These are phyloP conservation scores for Scyliorhinus canicula DNA, from an alignment of 2,797 vertebrate genomes.

Conservation along the genomic window DNA sequence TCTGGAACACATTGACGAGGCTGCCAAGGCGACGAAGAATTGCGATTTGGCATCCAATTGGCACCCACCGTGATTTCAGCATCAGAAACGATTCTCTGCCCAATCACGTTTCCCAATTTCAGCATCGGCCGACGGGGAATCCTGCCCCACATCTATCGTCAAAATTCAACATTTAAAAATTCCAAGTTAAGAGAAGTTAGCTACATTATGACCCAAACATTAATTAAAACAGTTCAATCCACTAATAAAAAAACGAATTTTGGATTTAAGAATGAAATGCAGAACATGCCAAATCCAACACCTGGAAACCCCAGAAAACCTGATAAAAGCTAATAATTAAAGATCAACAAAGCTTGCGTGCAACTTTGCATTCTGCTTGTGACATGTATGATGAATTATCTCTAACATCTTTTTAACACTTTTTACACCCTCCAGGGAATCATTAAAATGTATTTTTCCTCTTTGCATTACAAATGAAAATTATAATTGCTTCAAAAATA, in stretches of 20 bases:
- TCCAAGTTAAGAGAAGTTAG: background rate
- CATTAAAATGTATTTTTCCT: background rate
- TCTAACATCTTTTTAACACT: background rate
- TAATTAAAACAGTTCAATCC: background rate
- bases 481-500: background rate
- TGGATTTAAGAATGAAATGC: background rate
- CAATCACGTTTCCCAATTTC: no score
- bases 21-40: no score
- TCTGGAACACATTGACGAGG: no score
- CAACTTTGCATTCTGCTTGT: background rate
- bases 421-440: background rate
- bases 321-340: background rate
- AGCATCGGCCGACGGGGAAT: no score
- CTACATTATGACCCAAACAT: background rate
- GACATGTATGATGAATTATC: background rate
- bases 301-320: background rate
- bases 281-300: background rate
- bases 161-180: background rate
- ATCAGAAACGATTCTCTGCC: no score
- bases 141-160: background rate
- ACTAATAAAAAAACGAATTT: background rate
- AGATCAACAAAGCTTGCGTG: background rate
- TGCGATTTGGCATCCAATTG: no score
- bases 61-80: no score
- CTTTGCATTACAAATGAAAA: background rate